Conservation (phyloP, 2,888 invertebrate species). For the Cotesia congregata region DNA sequence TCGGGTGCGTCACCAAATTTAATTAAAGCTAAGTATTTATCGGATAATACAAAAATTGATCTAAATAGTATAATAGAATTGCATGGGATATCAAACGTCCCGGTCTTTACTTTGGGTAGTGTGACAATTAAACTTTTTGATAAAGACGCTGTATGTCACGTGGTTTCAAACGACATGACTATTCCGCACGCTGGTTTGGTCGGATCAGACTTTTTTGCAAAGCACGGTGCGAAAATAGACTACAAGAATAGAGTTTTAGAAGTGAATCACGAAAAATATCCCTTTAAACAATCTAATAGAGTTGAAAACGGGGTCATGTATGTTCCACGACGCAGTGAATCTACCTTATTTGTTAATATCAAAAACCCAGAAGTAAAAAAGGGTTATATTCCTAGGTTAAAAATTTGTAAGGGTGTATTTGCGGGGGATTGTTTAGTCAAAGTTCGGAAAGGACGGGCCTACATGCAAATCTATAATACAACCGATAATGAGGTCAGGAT, state of each 20-base stretch:
- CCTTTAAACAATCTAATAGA: not conserved
- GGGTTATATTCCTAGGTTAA: slow-evolving; percentile 7
- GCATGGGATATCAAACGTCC: not conserved
- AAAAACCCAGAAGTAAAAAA: not conserved
- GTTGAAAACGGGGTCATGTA: slow-evolving; percentile 3
- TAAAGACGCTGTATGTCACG: not conserved
- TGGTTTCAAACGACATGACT: not conserved
- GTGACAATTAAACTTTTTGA: not conserved
- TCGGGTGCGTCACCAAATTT: slow-evolving; percentile 5
- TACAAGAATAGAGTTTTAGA: not conserved
- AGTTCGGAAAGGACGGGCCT: not conserved
- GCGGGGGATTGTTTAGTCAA: slow-evolving; percentile 5
- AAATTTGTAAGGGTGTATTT: slow-evolving; percentile 3
- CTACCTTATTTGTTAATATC: not conserved
- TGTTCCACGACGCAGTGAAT: not conserved
- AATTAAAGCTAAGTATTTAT: not conserved
- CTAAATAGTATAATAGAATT: not conserved
- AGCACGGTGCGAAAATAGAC: slow-evolving; percentile 2
- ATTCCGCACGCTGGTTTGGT: slow-evolving; percentile 26
- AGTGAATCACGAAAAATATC: not conserved
- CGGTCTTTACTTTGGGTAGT: not conserved
- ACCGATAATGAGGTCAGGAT: not conserved
- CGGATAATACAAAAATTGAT: not conserved
- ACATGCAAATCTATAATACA: slow-evolving; percentile 2
- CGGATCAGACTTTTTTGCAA: slow-evolving; percentile 5